Base-by-base conservation (phyloP, 2,113 vertebrate genomes). In the Tachycineta bicolor region DNA sequence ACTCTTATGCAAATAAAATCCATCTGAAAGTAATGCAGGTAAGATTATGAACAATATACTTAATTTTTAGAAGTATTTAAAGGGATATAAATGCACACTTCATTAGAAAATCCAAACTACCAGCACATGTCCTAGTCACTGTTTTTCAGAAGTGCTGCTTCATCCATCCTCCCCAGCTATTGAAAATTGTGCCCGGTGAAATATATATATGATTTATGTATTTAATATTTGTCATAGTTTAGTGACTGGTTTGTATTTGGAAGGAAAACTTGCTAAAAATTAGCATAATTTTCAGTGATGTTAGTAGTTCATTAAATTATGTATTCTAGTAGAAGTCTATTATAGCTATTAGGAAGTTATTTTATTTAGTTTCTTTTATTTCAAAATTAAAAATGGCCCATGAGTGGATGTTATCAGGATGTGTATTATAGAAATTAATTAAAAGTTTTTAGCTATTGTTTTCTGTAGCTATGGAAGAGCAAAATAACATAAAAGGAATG, bases 381-480 rank as follows among this genome's bases (percentile, higher is more conserved):
- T 96, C 93, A 81, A 94, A 96, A 96, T 95, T 93, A 94, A 96
- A 94, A 96, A 91, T 73, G 69, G 65, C 10, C 29, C 14, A 29
- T 52, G 69, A 89, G 17, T 33, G 62, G 82, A 94, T 94, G 69
- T 79, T 95, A 94, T 95, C 92, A 84, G 26, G 29, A 76, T 14
- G 6, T 49, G 64, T 68, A 64, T 82, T 59, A 78, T 5, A 94
- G 56, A 96, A 93, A 93, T 85, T 94, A 97, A 95, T 94, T 96
- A 95, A 55, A 95, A 82, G 31, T 83, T 93, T 4, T 0, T 52
- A 68, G 53, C 64, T 78, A 68, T 95, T 94, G 65, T 94, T 93
- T 95, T 79, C 84, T 89, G 92, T 89, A 91, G 58, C 92, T 91
- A 75, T 49, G 77, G 87, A 94, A 84, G 25, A 70, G 62, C n/a